phyloP scores from a whole-genome alignment of 2,888 invertebrate genomes.

The Zhuqinia jingwanae region DNA sequence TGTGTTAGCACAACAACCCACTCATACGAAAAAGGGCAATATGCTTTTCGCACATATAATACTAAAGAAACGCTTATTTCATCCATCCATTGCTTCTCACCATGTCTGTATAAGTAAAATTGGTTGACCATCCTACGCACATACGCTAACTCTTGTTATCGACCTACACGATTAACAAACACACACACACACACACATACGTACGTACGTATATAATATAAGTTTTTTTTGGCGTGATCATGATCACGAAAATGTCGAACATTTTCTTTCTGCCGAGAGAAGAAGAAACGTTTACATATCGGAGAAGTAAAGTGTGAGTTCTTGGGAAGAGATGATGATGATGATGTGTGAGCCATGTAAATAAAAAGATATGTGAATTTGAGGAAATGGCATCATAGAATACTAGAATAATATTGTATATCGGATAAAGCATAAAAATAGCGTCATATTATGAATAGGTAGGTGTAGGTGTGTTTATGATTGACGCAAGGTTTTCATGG shows the following conservation, averaged over 20 bases:
- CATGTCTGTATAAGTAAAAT: too few relatives aligned
- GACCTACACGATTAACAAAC: conserved; percentile 54
- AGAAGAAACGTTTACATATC: conserved; percentile 19
- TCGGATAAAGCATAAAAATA: neutral
- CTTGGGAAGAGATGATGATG: neutral
- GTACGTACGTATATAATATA: too few relatives aligned
- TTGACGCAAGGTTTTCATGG: conserved; percentile 44
- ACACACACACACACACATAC: too few relatives aligned
- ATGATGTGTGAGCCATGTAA: neutral
- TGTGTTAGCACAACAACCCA: conserved; percentile 57
- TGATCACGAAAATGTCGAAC: conserved; percentile 55
- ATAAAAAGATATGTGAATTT: conserved; percentile 1
- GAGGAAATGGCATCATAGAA: conserved; percentile 43
- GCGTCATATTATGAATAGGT: conserved; percentile 34
- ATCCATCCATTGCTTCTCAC: neutral
- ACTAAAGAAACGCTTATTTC: neutral
- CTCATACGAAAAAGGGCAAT: conserved; percentile 52
- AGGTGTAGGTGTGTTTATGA: conserved; percentile 42
- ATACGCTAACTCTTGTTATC: conserved; percentile 61
- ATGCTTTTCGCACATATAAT: conserved; percentile 31
- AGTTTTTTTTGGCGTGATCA: conserved; percentile 54
- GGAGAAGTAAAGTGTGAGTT: neutral
- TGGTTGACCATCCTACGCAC: conserved; percentile 46
- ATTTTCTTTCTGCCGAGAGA: conserved; percentile 10
- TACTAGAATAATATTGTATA: neutral